phyloP scores from a whole-genome alignment of 2,888 invertebrate species.

The Tenthredo distinguenda region DNA sequence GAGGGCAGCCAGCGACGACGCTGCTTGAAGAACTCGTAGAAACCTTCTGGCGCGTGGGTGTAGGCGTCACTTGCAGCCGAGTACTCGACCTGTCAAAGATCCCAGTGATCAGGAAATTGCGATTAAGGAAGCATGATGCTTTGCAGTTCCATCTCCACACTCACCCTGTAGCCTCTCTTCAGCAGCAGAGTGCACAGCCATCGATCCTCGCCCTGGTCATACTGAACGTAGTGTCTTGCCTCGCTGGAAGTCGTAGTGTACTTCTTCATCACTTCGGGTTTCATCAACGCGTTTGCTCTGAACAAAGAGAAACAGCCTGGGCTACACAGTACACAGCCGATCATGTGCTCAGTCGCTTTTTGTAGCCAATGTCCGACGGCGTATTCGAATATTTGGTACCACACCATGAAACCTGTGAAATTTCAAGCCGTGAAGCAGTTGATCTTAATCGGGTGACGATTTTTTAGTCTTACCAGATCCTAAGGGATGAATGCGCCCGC shows the following conservation, averaged over 20 bases:
- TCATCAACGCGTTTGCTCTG: not conserved
- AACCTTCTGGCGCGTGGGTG: not conserved
- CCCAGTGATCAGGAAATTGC: not conserved
- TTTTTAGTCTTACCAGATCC: conserved; percentile 79
- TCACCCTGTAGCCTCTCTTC: not conserved
- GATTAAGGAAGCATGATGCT: not conserved
- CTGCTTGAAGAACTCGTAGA: not conserved
- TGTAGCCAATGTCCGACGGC: not conserved
- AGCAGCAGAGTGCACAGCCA: conserved; percentile 92
- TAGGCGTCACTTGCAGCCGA: conserved; percentile 7
- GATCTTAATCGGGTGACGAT: not conserved
- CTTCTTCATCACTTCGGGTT: not conserved
- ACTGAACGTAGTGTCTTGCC: conserved; percentile 1
- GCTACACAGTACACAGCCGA: not conserved
- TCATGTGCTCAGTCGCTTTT: not conserved
- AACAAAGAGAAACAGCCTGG: not conserved
- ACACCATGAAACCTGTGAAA: not conserved
- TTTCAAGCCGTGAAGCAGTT: not conserved
- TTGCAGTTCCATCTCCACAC: not conserved
- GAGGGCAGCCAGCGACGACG: conserved; percentile 95
- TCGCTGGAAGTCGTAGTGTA: not conserved
- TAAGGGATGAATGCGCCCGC: conserved; percentile 71
- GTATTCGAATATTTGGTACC: not conserved
- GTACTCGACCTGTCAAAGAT: not conserved
- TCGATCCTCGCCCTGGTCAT: conserved; percentile 71